Base-by-base conservation (phyloP, 2,797 vertebrate genomes). In the Ammospiza maritima region DNA sequence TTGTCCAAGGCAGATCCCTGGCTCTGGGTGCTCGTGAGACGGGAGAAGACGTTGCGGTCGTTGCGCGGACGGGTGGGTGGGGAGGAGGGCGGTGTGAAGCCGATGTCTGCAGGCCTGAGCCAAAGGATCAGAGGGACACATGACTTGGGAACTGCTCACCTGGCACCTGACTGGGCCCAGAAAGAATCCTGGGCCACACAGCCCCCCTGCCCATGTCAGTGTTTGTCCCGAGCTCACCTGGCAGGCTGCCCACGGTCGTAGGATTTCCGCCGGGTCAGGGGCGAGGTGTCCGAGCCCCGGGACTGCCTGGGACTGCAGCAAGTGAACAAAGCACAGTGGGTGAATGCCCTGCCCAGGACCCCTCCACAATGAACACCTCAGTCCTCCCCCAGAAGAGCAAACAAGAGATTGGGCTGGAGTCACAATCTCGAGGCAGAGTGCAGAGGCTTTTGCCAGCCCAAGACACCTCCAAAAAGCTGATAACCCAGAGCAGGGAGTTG, bases 41-140 rank as follows among this genome's bases (percentile, higher is more conserved):
- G 98, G 51, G 99, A 99, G 97, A 99, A 99, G 95, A 99, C 99
- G 0, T 99, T 99, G 69, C 99, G 99, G 96, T 99, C 99, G 0
- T 99, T 99, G 65, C 99, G 99, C 29, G 98, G 98, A 47, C 99
- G 98, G 58, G 99, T 98, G 30, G 99, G 99, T 56, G 99, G 99
- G 42, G 99, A 99, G 0, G 99, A 98, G 12, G 99, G 99, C 8
- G 99, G 99, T 0, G 99, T 99, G 95, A 98, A 99, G 90, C 98
- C 98, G 23, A 98, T 96, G 6, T 99, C 99, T 30, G 98, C 93
- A 89, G 98, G 98, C 97, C 99, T 98, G 96, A 86, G 85, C 71
- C 87, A 42, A 70, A 78, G 89, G 62, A 77, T 30, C 30, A 95
- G 57, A 97, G 84, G 88, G 93, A 94, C 44, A 67, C 2, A 1